Evolutionary conservation across 2,888 invertebrate genomes (phyloP).

Genomic region (Amphipyra tragopoginis): DNA sequence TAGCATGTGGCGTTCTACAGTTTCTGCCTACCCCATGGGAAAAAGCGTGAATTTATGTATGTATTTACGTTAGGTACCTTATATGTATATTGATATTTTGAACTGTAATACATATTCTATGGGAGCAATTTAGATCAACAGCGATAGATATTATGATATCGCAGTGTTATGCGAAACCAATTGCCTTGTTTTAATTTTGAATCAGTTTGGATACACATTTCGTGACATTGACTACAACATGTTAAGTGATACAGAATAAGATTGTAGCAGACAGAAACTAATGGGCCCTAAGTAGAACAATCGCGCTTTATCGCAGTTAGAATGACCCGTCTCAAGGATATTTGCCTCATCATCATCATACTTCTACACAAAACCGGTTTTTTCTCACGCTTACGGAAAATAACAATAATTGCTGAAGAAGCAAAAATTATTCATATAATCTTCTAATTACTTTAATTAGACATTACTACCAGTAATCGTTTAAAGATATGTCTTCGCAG

Average conservation of each 20-base stretch:
- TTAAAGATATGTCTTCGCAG: too few species aligned
- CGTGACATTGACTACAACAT: conserved; percentile 9
- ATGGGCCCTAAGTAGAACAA: conserved; percentile 54
- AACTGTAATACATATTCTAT: too few species aligned
- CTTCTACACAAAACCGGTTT: conserved; percentile 67
- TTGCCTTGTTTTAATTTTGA: too few species aligned
- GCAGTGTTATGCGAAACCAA: too few species aligned
- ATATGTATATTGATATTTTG: too few species aligned
- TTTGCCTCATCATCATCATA: conserved; percentile 70
- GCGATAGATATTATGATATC: too few species aligned
- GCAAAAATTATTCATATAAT: conserved; percentile 16
- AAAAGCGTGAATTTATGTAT: too few species aligned
- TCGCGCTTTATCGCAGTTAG: conserved; percentile 60
- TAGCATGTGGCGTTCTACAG: too few species aligned
- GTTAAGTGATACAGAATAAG: conserved; percentile 24
- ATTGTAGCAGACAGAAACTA: conserved; percentile 48
- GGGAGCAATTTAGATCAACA: too few species aligned
- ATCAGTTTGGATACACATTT: not conserved
- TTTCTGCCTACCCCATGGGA: too few species aligned
- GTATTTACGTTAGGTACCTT: too few species aligned
- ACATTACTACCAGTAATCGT: not conserved
- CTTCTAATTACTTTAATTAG: conserved; percentile 9
- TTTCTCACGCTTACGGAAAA: conserved; percentile 61
- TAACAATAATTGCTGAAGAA: conserved; percentile 26
- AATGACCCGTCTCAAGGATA: conserved; percentile 74